Evolutionary conservation across 2,888 invertebrate genomes (phyloP).

Genomic region (Drosophila melanocephala): DNA sequence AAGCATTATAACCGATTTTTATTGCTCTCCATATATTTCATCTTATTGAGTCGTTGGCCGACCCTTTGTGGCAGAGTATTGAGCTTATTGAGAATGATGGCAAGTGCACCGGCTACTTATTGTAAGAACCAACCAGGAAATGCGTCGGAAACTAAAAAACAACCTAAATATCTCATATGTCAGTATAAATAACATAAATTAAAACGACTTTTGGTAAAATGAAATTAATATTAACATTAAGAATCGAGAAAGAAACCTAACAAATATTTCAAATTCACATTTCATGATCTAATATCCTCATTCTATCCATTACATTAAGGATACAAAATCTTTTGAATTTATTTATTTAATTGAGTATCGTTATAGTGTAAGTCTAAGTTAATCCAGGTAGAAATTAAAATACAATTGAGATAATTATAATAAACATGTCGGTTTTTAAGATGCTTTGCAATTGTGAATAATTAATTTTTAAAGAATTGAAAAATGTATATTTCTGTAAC

Average conservation of each 20-base stretch:
- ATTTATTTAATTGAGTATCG: background rate
- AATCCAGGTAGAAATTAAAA: background rate
- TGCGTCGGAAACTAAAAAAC: background rate
- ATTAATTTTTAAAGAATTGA: background rate
- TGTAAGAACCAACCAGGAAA: constrained; percentile 22
- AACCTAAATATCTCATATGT: background rate
- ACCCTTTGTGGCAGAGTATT: constrained; percentile 8
- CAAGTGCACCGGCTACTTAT: constrained; percentile 49
- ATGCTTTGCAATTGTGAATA: background rate
- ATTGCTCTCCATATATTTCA: constrained; percentile 84
- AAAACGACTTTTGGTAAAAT: no score
- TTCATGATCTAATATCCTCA: background rate
- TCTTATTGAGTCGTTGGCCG: constrained; percentile 83
- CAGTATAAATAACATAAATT: background rate
- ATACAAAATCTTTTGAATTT: background rate
- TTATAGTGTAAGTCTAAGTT: background rate
- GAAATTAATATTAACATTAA: background rate
- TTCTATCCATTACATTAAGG: background rate
- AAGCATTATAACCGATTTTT: constrained; percentile 83
- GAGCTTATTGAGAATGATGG: constrained; percentile 32
- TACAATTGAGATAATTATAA: background rate
- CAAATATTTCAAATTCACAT: background rate
- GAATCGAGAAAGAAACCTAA: background rate
- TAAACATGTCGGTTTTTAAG: accelerated
- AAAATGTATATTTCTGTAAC: background rate